phyloP scores from a whole-genome alignment of 2,113 vertebrate species.

The Bubalus kerabau region DNA sequence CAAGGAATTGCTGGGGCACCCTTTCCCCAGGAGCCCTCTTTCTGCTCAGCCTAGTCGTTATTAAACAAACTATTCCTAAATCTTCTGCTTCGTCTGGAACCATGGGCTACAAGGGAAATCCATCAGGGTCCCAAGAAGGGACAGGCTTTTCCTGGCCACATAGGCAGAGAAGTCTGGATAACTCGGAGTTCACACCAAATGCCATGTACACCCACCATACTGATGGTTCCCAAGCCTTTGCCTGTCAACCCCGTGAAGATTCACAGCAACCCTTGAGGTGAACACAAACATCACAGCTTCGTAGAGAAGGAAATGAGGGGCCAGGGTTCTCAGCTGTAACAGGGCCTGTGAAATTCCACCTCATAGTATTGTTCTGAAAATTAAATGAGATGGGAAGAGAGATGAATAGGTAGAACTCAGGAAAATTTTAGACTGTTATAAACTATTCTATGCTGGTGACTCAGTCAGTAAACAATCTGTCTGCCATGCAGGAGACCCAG shows the following conservation, averaged over 20 bases:
- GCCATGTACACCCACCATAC: no score
- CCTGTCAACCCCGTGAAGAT: no score
- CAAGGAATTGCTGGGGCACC: background rate
- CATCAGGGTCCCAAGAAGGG: background rate
- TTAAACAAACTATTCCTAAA: background rate
- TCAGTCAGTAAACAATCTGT: background rate
- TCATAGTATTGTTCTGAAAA: background rate
- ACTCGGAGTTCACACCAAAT: background rate
- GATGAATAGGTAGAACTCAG: background rate
- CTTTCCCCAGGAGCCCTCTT: background rate
- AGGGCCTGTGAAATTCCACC: background rate
- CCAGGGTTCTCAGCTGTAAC: background rate
- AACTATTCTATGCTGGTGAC: accelerated
- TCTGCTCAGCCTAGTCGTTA: background rate
- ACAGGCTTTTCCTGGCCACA: background rate
- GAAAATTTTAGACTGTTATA: background rate
- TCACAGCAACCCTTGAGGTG: accelerated
- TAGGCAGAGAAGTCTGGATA: background rate
- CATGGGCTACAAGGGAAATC: background rate
- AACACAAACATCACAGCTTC: accelerated
- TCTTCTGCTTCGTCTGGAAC: background rate
- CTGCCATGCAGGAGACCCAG: background rate
- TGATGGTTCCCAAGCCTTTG: background rate
- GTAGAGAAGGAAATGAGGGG: background rate
- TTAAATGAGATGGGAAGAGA: background rate